A percentile compares a stretch with the other conserved stretches of the same genome.
phyloP scores from a whole-genome alignment of 64 coral and sea anemone species.

The Trachythela sp. region DNA sequence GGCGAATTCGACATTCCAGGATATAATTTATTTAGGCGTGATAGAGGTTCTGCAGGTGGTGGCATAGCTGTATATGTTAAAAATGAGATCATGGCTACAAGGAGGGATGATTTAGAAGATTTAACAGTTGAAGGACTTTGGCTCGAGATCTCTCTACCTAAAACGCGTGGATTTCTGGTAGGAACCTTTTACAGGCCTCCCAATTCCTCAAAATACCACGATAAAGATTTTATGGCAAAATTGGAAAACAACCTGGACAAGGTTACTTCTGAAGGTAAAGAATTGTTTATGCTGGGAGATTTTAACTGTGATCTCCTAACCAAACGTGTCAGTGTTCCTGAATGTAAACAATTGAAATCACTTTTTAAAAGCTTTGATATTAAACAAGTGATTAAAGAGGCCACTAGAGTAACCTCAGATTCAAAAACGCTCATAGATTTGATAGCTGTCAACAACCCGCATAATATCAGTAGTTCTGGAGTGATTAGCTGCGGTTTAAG shows the following conservation, averaged over 20 bases:
- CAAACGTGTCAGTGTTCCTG: not conserved
- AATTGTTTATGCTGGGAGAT: too few species aligned
- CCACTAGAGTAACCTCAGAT: too few species aligned
- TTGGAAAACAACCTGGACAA: slow-evolving; percentile 18
- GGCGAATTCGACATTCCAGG: too few species aligned
- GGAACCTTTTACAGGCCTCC: slow-evolving; percentile 43
- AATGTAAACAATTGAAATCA: slow-evolving; percentile 37
- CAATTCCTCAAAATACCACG: slow-evolving; percentile 38
- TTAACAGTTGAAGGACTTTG: slow-evolving; percentile 41
- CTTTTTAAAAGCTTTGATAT: slow-evolving; percentile 32
- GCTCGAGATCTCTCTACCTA: slow-evolving; percentile 42
- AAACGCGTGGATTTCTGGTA: slow-evolving; percentile 45
- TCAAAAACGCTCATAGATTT: too few species aligned
- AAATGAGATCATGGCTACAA: slow-evolving; percentile 22
- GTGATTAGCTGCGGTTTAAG: slow-evolving; percentile 27
- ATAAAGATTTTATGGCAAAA: slow-evolving; percentile 51
- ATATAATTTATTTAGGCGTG: too few species aligned
- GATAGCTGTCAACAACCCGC: slow-evolving; percentile 32
- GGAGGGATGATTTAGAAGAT: slow-evolving; percentile 40
- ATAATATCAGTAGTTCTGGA: slow-evolving; percentile 44
- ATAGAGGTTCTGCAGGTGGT: too few species aligned
- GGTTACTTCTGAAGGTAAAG: not conserved
- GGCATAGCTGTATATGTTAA: slow-evolving; percentile 37
- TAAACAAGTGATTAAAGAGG: slow-evolving; percentile 33
- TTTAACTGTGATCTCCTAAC: slow-evolving; percentile 21